Conservation (phyloP, 2,888 invertebrate species). For the Aspidiotus destructor region DNA sequence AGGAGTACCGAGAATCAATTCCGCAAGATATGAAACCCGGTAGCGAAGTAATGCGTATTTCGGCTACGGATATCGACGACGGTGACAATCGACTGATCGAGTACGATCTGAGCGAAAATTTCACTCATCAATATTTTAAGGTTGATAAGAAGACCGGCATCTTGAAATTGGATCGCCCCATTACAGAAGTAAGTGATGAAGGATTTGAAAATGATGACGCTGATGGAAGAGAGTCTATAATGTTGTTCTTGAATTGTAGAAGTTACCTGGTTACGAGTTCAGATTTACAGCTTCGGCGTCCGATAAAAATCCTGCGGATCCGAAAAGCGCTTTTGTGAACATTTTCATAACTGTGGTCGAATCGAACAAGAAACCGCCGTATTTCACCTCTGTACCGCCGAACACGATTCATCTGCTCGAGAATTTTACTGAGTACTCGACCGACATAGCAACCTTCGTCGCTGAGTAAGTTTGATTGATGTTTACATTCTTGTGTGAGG, state of each 20-base stretch:
- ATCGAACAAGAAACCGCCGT: constrained; percentile 75
- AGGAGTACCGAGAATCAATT: constrained; percentile 63
- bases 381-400: constrained; percentile 55
- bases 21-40: constrained; percentile 66
- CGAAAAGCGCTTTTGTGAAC: constrained; percentile 60
- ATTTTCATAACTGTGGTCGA: constrained; percentile 76
- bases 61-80: constrained; percentile 85
- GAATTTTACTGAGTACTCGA: constrained; percentile 61
- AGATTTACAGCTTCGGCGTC: constrained; percentile 63
- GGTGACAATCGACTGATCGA: constrained; percentile 78
- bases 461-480: constrained; percentile 51
- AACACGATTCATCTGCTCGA: constrained; percentile 57
- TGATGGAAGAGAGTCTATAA: not conserved
- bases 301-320: constrained; percentile 56
- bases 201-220: constrained; percentile 41
- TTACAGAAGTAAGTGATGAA: constrained; percentile 47
- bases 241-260: constrained; percentile 42
- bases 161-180: constrained; percentile 59
- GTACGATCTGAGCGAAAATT: constrained; percentile 46
- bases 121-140: constrained; percentile 57
- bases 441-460: constrained; percentile 57
- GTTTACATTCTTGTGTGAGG: too few species aligned
- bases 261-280: constrained; percentile 55
- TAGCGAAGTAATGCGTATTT: constrained; percentile 74
- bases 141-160: constrained; percentile 76